Percentiles rank a stretch among this genome's conserved stretches.
Conservation (phyloP, 2,113 vertebrate genomes). For the Tinamus guttatus region DNA sequence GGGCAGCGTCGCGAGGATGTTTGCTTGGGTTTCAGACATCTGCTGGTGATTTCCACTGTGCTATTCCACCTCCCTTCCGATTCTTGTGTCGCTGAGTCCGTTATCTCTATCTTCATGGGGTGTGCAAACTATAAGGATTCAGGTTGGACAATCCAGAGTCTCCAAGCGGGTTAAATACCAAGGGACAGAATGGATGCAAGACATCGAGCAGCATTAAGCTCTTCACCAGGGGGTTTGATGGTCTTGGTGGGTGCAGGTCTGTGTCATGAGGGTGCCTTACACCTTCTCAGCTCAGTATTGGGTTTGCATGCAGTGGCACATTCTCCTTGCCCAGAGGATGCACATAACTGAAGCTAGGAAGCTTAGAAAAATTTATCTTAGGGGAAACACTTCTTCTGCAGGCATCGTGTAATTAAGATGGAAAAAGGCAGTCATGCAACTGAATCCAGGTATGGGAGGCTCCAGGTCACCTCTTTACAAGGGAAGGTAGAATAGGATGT, state of each 20-base stretch:
- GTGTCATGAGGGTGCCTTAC: background rate
- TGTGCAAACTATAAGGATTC: fast-evolving
- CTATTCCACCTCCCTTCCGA: background rate
- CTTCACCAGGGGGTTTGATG: background rate
- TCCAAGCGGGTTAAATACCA: fast-evolving
- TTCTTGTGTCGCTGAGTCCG: background rate
- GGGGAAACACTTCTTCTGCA: background rate
- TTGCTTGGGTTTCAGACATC: background rate
- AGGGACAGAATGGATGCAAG: background rate
- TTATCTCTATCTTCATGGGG: background rate
- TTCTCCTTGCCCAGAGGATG: background rate
- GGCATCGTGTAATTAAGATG: background rate
- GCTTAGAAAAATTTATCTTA: background rate
- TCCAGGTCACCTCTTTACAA: background rate
- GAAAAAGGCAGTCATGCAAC: background rate
- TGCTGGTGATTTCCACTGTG: background rate
- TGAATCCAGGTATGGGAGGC: background rate
- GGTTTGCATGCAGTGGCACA: background rate
- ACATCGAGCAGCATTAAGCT: background rate
- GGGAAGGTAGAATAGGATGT: background rate
- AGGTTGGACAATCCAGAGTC: fast-evolving
- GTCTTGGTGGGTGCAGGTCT: background rate
- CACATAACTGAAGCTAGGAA: background rate
- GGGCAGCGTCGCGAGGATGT: background rate
- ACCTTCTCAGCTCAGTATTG: background rate